phyloP scores from a whole-genome alignment of 2,113 vertebrate species.

The Eulemur rufifrons region DNA sequence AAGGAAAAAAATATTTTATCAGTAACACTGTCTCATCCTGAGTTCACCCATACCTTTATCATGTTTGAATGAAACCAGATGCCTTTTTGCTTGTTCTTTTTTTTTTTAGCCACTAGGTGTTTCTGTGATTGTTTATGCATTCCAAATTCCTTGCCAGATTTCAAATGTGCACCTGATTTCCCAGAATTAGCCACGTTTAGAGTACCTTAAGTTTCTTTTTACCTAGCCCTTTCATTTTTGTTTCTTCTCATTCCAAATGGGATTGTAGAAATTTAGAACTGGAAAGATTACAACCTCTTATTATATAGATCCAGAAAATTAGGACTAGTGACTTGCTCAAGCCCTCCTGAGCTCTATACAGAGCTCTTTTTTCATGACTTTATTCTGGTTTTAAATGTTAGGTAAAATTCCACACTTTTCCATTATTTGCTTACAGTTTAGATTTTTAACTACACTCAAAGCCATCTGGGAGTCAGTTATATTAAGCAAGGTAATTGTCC shows the following conservation, averaged over 20 bases:
- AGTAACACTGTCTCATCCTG: neutral
- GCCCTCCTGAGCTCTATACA: neutral
- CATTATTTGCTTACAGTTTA: neutral
- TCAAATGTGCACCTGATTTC: neutral
- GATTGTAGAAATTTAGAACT: neutral
- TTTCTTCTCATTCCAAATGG: neutral
- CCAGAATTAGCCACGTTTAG: neutral
- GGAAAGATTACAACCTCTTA: neutral
- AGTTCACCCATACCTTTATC: neutral
- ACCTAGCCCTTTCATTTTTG: slow-evolving; percentile 14
- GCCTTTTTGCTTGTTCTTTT: neutral
- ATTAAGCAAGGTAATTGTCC: neutral
- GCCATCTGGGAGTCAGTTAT: neutral
- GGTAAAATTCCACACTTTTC: neutral
- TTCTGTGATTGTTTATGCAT: neutral
- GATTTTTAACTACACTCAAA: neutral
- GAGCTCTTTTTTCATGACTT: neutral
- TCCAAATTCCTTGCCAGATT: neutral
- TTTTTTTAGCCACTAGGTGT: no score
- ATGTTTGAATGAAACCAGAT: neutral
- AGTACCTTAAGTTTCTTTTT: neutral
- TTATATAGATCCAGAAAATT: neutral
- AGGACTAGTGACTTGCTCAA: neutral
- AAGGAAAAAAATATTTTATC: neutral
- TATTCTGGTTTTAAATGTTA: neutral